phyloP scores from a whole-genome alignment of 2,888 invertebrate genomes.

The Trachelus iudaicus region DNA sequence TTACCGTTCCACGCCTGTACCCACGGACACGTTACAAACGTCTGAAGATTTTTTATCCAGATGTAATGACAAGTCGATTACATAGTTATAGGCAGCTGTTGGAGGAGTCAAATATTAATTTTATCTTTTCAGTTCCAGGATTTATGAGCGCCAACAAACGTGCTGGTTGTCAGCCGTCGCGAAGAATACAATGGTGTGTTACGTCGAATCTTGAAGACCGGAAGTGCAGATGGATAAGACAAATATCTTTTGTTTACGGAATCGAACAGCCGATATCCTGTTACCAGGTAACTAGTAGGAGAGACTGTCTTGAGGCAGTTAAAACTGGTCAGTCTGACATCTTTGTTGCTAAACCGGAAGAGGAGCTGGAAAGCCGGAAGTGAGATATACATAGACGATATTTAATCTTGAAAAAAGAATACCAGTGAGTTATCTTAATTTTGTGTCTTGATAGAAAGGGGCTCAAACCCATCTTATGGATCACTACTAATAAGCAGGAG shows the following conservation, averaged over 20 bases:
- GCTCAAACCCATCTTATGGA: conserved; percentile 72
- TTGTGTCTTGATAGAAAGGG: conserved; percentile 67
- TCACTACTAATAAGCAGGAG: conserved; percentile 71
- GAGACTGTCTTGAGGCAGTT: conserved; percentile 78
- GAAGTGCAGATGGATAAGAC: conserved; percentile 84
- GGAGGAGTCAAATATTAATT: background rate
- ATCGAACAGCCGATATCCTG: conserved; percentile 86
- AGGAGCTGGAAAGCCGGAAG: conserved; percentile 76
- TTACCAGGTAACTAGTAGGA: conserved; percentile 70
- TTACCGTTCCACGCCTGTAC: conserved; percentile 64
- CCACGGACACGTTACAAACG: conserved; percentile 69
- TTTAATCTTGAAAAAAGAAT: background rate
- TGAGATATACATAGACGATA: conserved; percentile 54
- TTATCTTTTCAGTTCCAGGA: conserved; percentile 50
- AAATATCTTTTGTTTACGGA: conserved; percentile 79
- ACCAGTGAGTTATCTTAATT: background rate
- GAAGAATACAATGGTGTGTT: conserved; percentile 70
- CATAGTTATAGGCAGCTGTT: background rate
- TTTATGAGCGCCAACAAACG: conserved; percentile 58
- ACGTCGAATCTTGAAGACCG: conserved; percentile 76
- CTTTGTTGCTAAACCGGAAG: conserved; percentile 78
- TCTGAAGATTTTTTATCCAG: conserved; percentile 75
- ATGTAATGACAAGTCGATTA: conserved; percentile 43
- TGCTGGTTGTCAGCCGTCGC: conserved; percentile 52
- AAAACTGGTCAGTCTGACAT: conserved; percentile 76